Evolutionary conservation across 2,797 vertebrate species (phyloP), one percentile per base, ranked within the genome.

Genomic region (Adelosebastes latens): DNA sequence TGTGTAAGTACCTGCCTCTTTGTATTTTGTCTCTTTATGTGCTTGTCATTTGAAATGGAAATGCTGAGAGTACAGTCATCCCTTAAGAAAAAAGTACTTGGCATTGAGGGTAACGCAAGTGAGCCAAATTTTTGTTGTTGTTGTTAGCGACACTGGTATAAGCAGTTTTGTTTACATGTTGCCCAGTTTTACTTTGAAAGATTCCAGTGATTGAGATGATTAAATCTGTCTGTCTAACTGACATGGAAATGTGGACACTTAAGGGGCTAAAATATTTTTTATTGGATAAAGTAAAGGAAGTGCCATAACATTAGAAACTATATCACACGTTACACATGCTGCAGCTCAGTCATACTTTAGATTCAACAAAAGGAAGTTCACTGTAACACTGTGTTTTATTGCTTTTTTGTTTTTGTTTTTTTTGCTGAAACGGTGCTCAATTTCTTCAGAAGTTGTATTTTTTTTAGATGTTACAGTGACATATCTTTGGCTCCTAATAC

Each of bases 381-480:
- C 22, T 78, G 6, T 9, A 67, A 49, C 36, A 70, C 42, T 46
- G 42, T 46, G 0, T 52, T 91, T 81, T 61, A 60, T 77, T 20
- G 31, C 29, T 55, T 31, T 29, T 29, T 18, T 14, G 25, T 6
- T 6, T 22, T 64, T 66, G 24, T 39, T 31, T 34, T 65, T 82
- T 91, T 87, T 75, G 75, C 65, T 91, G 82, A 87, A 80, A 93
- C 82, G 91, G 92, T 94, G 92, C 91, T 94, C 88, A 39, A 77
- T 86, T 89, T 88, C 46, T 87, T 88, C 65, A 83, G 67, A 67
- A 78, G 79, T 80, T 90, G 76, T 85, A 68, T 92, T 92, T 77
- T 70, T 75, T 76, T 75, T 84, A 58, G 27, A 60, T 70, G 74
- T 81, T 76, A 60, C 31, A 1, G 14, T 80, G 79, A 91, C 84